phyloP scores from a whole-genome alignment of 2,113 vertebrate genomes.

The Coptodon bakossiorum region DNA sequence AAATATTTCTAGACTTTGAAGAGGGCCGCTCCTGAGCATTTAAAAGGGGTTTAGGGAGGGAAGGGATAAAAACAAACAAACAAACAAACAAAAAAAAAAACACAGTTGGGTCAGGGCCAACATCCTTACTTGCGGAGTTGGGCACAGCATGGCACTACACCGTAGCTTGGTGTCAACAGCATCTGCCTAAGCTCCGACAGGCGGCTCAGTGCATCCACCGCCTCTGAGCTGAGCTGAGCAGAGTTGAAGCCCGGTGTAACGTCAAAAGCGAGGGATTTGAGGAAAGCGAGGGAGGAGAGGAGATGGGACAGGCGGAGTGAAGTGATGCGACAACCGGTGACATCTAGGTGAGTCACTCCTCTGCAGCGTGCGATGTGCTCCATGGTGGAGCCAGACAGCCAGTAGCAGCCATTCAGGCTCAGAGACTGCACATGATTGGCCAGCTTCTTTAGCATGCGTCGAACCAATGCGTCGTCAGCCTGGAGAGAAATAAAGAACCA shows the following conservation, averaged over 20 bases:
- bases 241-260: conserved; percentile 83
- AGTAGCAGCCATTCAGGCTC: conserved; percentile 90
- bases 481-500: conserved; percentile 26
- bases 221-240: conserved; percentile 82
- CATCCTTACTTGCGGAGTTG: conserved; percentile 80
- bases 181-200: conserved; percentile 90
- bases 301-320: conserved; percentile 85
- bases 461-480: conserved; percentile 81
- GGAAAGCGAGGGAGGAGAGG: conserved; percentile 77
- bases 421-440: conserved; percentile 82
- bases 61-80: neutral
- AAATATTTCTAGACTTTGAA: neutral
- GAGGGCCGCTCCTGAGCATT: neutral
- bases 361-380: conserved; percentile 82
- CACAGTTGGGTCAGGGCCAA: neutral
- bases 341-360: conserved; percentile 82
- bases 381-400: conserved; percentile 80
- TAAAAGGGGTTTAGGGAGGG: neutral
- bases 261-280: conserved; percentile 86
- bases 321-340: conserved; percentile 86
- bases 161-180: conserved; percentile 85
- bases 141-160: conserved; percentile 90
- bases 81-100: neutral
- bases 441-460: conserved; percentile 75
- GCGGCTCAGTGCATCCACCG: conserved; percentile 82